Percentiles rank a stretch among this genome's conserved stretches.
Evolutionary conservation across 2,888 invertebrate genomes (phyloP).

Genomic region (Chaitophorus viminalis): DNA sequence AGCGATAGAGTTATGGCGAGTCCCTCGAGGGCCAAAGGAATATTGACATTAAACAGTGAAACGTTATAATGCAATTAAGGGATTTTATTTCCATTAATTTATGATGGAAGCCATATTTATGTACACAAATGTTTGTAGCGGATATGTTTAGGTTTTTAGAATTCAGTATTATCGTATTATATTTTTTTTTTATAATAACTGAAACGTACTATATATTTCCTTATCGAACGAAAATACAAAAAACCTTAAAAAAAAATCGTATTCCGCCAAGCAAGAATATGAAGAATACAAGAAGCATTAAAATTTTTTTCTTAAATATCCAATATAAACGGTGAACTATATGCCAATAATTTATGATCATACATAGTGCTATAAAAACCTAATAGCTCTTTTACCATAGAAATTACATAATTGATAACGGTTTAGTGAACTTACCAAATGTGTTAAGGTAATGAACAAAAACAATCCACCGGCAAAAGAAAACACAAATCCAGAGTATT

Average conservation of each 20-base stretch:
- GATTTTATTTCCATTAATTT: neutral
- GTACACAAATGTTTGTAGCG: neutral
- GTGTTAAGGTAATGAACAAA: constrained; percentile 82
- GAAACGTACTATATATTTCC: too few relatives aligned
- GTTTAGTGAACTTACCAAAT: constrained; percentile 71
- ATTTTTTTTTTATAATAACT: too few relatives aligned
- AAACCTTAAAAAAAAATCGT: neutral
- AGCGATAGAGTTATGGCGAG: neutral
- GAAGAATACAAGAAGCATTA: too few relatives aligned
- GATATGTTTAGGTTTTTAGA: neutral
- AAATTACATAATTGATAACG: too few relatives aligned
- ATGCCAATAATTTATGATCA: neutral
- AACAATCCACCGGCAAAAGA: constrained; percentile 83
- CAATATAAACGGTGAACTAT: neutral
- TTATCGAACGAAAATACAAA: too few relatives aligned
- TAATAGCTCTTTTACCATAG: too few relatives aligned
- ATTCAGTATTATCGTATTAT: neutral
- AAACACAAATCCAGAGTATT: constrained; percentile 81
- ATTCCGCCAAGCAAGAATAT: neutral
- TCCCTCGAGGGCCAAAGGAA: neutral
- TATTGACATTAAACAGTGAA: neutral
- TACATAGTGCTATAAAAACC: neutral
- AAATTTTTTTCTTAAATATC: neutral
- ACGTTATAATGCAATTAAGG: constrained; percentile 10
- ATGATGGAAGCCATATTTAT: neutral